Conservation (phyloP, 2,797 vertebrate genomes). For the Triplophysa bombifrons region DNA sequence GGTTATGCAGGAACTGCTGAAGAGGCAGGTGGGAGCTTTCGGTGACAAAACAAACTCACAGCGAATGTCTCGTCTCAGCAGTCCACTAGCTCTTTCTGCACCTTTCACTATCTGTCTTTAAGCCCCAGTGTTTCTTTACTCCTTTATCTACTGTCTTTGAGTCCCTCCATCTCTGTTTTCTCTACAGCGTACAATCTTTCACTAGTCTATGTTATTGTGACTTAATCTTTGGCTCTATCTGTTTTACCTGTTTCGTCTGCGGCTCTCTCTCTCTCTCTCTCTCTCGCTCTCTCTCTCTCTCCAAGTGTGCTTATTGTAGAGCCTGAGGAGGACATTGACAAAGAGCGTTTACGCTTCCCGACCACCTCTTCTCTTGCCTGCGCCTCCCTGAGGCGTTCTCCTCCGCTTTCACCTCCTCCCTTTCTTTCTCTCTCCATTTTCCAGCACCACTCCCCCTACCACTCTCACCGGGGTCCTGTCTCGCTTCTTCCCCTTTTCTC, state of each 20-base stretch:
- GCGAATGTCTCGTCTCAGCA: conserved; percentile 49
- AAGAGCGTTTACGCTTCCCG: conserved; percentile 62
- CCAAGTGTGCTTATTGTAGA: conserved; percentile 57
- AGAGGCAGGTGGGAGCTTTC: conserved; percentile 57
- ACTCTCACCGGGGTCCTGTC: conserved; percentile 62
- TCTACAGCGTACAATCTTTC: conserved; percentile 31
- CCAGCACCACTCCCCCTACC: conserved; percentile 39
- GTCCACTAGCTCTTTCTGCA: conserved; percentile 34
- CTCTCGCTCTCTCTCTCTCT: conserved; percentile 39
- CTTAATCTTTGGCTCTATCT: conserved; percentile 48
- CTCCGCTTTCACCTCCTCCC: conserved; percentile 47
- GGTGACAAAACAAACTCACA: conserved; percentile 57
- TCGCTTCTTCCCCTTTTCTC: conserved; percentile 60
- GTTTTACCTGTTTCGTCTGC: conserved; percentile 42
- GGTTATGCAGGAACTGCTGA: conserved; percentile 56
- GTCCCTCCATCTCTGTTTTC: conserved; percentile 41
- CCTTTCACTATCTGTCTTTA: conserved; percentile 27
- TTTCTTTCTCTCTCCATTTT: conserved; percentile 49
- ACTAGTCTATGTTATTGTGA: conserved; percentile 24
- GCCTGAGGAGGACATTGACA: conserved; percentile 60
- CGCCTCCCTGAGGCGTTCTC: conserved; percentile 55
- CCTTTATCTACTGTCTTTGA: conserved; percentile 10
- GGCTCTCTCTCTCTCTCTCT: conserved; percentile 23
- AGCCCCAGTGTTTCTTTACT: background rate
- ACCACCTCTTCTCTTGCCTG: conserved; percentile 53